Percentiles rank a stretch among this genome's conserved stretches.
Evolutionary conservation across 2,888 invertebrate genomes (phyloP).

Genomic region (Agrypnus murinus): DNA sequence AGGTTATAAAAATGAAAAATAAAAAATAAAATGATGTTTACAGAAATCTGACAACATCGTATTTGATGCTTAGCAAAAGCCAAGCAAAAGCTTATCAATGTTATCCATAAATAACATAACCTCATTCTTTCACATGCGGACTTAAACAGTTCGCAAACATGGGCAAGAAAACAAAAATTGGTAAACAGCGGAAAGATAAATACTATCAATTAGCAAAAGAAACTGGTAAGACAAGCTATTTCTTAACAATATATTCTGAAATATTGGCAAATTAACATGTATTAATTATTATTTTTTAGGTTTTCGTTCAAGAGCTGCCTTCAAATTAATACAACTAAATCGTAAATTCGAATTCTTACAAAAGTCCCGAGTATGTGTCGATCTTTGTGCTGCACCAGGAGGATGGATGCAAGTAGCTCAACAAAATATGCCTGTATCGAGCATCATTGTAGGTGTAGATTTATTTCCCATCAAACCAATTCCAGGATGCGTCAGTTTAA

Average conservation of each 20-base stretch:
- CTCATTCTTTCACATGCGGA: constrained; percentile 42
- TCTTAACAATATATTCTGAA: neutral
- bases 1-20: too few species aligned
- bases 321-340: constrained; percentile 98
- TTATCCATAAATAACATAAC: neutral
- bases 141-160: constrained; percentile 73
- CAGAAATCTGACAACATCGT: too few species aligned
- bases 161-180: constrained; percentile 97
- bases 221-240: constrained; percentile 80
- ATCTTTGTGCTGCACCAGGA: constrained; percentile 99
- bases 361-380: constrained; percentile 95
- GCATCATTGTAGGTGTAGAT: constrained; percentile 96
- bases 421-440: constrained; percentile 97
- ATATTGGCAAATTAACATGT: neutral
- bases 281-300: constrained; percentile 74
- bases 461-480: constrained; percentile 94
- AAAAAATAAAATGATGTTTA: too few species aligned
- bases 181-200: constrained; percentile 98
- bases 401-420: constrained; percentile 99
- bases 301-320: constrained; percentile 98
- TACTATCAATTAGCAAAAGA: constrained; percentile 99
- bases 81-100: too few species aligned
- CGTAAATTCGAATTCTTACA: constrained; percentile 97
- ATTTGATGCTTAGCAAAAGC: too few species aligned
- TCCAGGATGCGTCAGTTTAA: constrained; percentile 90